Evolutionary conservation across 1,140 invertebrate genomes (phyloP).

Genomic region (Ceratina australensis): DNA sequence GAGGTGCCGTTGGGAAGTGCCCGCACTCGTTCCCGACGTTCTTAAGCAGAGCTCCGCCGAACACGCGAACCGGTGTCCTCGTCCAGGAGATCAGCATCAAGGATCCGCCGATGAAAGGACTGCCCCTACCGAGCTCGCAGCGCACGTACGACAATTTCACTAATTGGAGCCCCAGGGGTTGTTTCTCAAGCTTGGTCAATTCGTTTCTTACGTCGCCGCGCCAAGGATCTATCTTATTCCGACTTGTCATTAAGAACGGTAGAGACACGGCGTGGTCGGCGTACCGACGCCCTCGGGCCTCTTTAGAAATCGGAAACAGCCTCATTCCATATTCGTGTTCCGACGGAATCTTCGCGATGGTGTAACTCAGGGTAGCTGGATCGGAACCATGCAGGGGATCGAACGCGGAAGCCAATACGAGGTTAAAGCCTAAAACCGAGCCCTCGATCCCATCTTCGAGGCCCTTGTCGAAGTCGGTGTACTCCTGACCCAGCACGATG

Average conservation of each 20-base stretch:
- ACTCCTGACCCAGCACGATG: slow-evolving; percentile 84
- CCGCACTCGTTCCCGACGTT: slow-evolving; percentile 78
- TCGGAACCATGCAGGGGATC: slow-evolving; percentile 23
- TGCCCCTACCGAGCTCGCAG: slow-evolving; percentile 79
- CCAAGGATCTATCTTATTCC: neutral
- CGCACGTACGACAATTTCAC: slow-evolving; percentile 76
- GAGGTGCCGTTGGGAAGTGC: slow-evolving; percentile 71
- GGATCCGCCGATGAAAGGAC: slow-evolving; percentile 75
- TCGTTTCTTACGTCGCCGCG: neutral
- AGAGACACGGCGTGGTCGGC: neutral
- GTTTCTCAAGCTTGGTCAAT: neutral
- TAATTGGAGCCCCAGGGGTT: slow-evolving; percentile 76
- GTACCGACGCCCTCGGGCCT: neutral
- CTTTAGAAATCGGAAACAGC: neutral
- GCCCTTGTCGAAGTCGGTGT: slow-evolving; percentile 83
- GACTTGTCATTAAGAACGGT: too few relatives aligned
- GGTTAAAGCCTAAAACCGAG: slow-evolving; percentile 84
- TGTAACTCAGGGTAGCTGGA: neutral
- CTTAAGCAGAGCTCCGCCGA: slow-evolving; percentile 81
- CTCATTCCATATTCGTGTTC: neutral
- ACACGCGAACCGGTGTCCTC: slow-evolving; percentile 79
- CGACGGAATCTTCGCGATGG: neutral
- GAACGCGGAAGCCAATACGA: slow-evolving; percentile 82
- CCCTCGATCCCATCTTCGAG: slow-evolving; percentile 84
- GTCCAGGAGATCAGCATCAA: slow-evolving; percentile 81